phyloP scores from a whole-genome alignment of 2,888 invertebrate genomes.

The Lasioglossum marginatum region DNA sequence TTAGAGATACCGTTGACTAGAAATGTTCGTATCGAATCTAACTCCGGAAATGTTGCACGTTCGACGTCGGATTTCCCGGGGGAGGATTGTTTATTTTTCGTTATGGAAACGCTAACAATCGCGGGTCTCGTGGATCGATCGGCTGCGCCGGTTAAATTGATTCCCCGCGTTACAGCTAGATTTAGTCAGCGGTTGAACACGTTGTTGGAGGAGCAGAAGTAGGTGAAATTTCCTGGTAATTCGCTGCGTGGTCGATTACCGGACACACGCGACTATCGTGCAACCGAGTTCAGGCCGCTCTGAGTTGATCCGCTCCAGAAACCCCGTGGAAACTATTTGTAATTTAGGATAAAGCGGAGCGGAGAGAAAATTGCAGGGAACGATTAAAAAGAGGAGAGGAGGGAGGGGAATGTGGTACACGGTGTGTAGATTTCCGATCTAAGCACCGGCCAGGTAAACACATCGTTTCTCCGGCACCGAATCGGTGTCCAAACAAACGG shows the following conservation, averaged over 20 bases:
- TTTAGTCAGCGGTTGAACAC: background rate
- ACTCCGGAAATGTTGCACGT: background rate
- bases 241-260: slow-evolving; percentile 7
- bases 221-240: slow-evolving; percentile 9
- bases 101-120: background rate
- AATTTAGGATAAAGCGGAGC: background rate
- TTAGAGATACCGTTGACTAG: background rate
- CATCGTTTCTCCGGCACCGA: slow-evolving; percentile 3
- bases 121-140: background rate
- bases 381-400: background rate
- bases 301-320: background rate
- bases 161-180: background rate
- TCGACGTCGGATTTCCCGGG: background rate
- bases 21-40: background rate
- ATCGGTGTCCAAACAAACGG: slow-evolving; percentile 29
- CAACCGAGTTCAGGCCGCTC: background rate
- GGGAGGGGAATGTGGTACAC: background rate
- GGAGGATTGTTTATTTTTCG: slow-evolving; percentile 6
- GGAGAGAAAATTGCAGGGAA: background rate
- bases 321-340: background rate
- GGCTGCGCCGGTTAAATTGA: slow-evolving; percentile 7
- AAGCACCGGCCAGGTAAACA: slow-evolving; percentile 35
- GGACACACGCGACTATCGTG: background rate
- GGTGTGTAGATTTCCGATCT: slow-evolving; percentile 22
- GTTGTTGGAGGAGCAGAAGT: background rate